A percentile compares a stretch with the other conserved stretches of the same genome.
These are phyloP conservation scores for Drosophila bocqueti DNA, from an alignment of 1,140 invertebrate genomes.

Conservation along the genomic window DNA sequence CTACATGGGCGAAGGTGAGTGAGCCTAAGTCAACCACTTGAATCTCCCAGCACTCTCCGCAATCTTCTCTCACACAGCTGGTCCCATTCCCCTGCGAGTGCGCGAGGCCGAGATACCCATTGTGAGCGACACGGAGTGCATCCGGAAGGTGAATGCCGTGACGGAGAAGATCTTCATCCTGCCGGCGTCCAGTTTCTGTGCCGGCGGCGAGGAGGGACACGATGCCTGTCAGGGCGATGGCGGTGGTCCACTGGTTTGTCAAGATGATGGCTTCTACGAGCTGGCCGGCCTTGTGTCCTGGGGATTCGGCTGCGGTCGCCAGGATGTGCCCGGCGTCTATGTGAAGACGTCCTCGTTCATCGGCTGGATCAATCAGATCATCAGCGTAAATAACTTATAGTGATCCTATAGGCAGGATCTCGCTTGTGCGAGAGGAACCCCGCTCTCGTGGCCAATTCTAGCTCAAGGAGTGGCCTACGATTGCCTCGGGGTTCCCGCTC, in stretches of 20 bases:
- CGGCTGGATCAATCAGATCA: constrained; percentile 98
- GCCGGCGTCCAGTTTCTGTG: constrained; percentile 96
- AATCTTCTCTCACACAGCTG: constrained; percentile 87
- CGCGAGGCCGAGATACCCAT: constrained; percentile 96
- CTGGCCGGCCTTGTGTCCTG: constrained; percentile 94
- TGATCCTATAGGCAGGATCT: constrained; percentile 28
- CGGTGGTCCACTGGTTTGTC: constrained; percentile 95
- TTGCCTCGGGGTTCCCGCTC: constrained; percentile 52
- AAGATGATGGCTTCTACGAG: constrained; percentile 96
- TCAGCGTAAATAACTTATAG: constrained; percentile 96
- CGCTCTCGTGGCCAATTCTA: constrained; percentile 62
- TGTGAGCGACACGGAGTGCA: constrained; percentile 96
- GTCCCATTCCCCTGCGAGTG: constrained; percentile 94
- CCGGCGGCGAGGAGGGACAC: constrained; percentile 95
- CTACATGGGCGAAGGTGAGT: constrained; percentile 95
- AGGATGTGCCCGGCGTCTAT: constrained; percentile 96
- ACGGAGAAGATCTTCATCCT: constrained; percentile 97
- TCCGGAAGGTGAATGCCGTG: constrained; percentile 96
- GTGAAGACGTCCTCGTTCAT: constrained; percentile 97
- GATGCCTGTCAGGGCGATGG: constrained; percentile 98
- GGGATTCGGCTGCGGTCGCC: constrained; percentile 95
- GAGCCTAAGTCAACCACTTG: too few species aligned
- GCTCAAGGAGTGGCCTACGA: constrained; percentile 47
- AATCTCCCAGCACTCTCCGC: background rate
- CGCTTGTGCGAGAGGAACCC: constrained; percentile 49